Conservation (phyloP, 2,113 vertebrate genomes). For the Trematocara nigrifrons region DNA sequence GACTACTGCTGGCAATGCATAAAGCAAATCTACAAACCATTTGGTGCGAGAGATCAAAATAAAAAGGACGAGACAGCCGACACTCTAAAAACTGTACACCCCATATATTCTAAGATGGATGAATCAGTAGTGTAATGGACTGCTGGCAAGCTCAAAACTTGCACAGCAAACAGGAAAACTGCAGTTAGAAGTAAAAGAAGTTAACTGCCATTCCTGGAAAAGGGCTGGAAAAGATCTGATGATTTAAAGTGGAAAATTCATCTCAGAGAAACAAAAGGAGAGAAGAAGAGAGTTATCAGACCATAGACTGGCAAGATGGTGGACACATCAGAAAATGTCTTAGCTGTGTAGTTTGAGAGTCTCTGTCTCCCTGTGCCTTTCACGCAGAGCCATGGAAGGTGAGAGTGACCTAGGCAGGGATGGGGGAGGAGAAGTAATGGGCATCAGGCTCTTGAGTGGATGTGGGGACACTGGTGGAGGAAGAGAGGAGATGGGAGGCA, state of each 20-base stretch:
- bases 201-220: slow-evolving; percentile 14
- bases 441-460: slow-evolving; percentile 71
- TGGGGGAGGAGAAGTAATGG: slow-evolving; percentile 58
- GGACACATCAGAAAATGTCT: slow-evolving; percentile 48
- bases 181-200: slow-evolving; percentile 6
- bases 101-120: neutral
- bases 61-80: slow-evolving; percentile 9
- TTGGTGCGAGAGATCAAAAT: slow-evolving; percentile 18
- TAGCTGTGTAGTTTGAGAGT: slow-evolving; percentile 76
- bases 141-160: slow-evolving; percentile 9
- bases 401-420: slow-evolving; percentile 67
- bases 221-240: neutral
- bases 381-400: slow-evolving; percentile 60
- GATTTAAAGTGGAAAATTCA: slow-evolving; percentile 15
- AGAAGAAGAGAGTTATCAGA: slow-evolving; percentile 59
- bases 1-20: neutral
- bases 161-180: slow-evolving; percentile 32
- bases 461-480: slow-evolving; percentile 68
- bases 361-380: slow-evolving; percentile 76
- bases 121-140: neutral
- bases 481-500: slow-evolving; percentile 64
- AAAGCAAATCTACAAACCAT: slow-evolving; percentile 23
- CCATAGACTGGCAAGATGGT: slow-evolving; percentile 23
- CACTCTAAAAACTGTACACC: neutral
- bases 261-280: slow-evolving; percentile 25